Base-by-base conservation (phyloP, 2,888 invertebrate genomes). In the Monoplex corrugatus region DNA sequence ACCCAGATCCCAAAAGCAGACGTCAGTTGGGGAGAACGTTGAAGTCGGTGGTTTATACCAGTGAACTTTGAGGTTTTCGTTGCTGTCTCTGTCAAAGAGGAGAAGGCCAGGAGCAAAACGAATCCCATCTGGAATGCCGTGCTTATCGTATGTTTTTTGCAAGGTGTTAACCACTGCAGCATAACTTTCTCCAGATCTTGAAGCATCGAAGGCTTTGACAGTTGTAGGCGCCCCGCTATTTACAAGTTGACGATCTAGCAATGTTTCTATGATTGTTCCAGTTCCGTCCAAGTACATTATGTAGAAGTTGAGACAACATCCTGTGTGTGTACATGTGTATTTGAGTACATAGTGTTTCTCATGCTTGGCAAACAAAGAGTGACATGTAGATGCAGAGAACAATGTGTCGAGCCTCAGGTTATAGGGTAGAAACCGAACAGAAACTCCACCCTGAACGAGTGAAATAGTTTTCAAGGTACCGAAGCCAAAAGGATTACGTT, bases 1-100 rank as follows among this genome's bases (percentile, higher is more conserved):
- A 43, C 35, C 13, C 83, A 84, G 43, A 23, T 84, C 19, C 2
- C n/a, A 50, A 35, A 50, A 84, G 83, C 83, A 84, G 6, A 84
- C 50, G 50, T 84, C 83, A 32, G 50, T 50, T 19, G 83, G 83
- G 23, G 8, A 50, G 50, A 50, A 84, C 35, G 35, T 43, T 16
- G 45, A 19, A 10, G 50, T 50, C 8, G 83, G 83, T 2, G 83
- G 83, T 5, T 50, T 13, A 35, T 50, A 84, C 16, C 1, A 6
- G 80, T 80, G 19, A n/a, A 32, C 32, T 72, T 72, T 13, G 3
- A 72, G 72, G 23, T 28, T 28, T 19, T n/a, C 80, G 38, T 23
- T 43, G 19, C 8, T 23, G 5, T n/a, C 43, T n/a, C 44, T 43
- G 23, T 43, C n/a, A 40, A 43, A 28, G 43, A 80, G 28, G 5